phyloP scores from a whole-genome alignment of 2,797 vertebrate genomes.

The Alfaro cultratus region DNA sequence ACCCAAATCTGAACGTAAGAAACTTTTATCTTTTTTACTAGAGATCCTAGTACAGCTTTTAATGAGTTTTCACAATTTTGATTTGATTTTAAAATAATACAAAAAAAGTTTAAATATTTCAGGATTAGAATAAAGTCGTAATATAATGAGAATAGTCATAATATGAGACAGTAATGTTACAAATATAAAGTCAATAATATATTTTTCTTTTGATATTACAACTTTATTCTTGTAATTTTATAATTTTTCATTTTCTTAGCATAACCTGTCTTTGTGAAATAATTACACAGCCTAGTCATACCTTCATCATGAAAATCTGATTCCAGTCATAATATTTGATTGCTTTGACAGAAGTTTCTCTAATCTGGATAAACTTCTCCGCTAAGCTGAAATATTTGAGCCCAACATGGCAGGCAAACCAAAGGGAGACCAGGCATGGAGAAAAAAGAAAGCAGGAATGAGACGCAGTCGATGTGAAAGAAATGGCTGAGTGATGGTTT shows the following conservation, averaged over 20 bases:
- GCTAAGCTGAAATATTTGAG: conserved; percentile 47
- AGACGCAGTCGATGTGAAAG: conserved; percentile 51
- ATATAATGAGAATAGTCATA: no score
- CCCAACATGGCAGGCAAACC: conserved; percentile 52
- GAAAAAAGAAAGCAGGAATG: conserved; percentile 39
- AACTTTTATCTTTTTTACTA: conserved; percentile 33
- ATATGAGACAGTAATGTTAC: no score
- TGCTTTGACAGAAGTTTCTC: conserved; percentile 35
- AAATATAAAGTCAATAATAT: no score
- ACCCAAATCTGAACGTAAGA: conserved; percentile 52
- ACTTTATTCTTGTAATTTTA: no score
- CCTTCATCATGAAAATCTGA: conserved; percentile 24
- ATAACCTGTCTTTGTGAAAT: conserved; percentile 29
- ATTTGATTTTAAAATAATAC: no score
- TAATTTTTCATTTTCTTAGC: no score
- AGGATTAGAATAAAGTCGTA: no score
- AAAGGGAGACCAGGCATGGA: conserved; percentile 32
- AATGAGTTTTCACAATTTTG: neutral
- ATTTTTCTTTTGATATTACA: no score
- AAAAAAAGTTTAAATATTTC: no score
- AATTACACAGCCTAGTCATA: conserved; percentile 60
- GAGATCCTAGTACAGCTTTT: conserved; percentile 19
- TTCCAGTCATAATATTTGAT: conserved; percentile 23
- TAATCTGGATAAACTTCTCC: conserved; percentile 63
- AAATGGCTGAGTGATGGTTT: conserved; percentile 63